These are phyloP conservation scores for Pelobates cultripes DNA, from an alignment of 2,797 vertebrate genomes.

Conservation along the genomic window DNA sequence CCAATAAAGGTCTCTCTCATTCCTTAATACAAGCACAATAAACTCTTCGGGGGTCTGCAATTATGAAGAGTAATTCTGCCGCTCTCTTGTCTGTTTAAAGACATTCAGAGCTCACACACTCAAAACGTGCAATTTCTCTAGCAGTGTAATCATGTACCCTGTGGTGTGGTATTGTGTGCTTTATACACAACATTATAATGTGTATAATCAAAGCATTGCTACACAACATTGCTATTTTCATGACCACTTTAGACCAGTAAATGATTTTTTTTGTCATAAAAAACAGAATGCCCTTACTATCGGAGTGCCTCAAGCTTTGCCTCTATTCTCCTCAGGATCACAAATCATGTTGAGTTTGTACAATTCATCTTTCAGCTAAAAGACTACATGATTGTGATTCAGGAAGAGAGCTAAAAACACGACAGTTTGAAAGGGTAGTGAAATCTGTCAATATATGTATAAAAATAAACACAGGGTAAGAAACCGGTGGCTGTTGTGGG, in stretches of 20 bases:
- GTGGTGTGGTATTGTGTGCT: conserved; percentile 32
- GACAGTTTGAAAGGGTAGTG: no score
- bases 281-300: conserved; percentile 24
- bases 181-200: conserved; percentile 52
- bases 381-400: no score
- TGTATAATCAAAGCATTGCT: conserved; percentile 45
- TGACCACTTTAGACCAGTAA: conserved; percentile 45
- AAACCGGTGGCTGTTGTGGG: no score
- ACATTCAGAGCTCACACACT: conserved; percentile 39
- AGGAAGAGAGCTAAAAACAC: no score
- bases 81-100: conserved; percentile 54
- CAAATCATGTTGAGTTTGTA: conserved; percentile 1
- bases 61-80: conserved; percentile 46
- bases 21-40: conserved; percentile 52
- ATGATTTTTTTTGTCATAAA: conserved; percentile 32
- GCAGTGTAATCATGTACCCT: conserved; percentile 44
- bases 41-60: conserved; percentile 54
- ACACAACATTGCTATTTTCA: conserved; percentile 24
- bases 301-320: not conserved
- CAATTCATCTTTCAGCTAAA: no score
- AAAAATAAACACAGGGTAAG: no score
- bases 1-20: conserved; percentile 48
- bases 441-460: no score
- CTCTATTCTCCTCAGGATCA: not conserved
- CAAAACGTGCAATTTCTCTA: conserved; percentile 50